Base-by-base conservation (phyloP, 2,113 vertebrate species). In the Chiloscyllium plagiosum region DNA sequence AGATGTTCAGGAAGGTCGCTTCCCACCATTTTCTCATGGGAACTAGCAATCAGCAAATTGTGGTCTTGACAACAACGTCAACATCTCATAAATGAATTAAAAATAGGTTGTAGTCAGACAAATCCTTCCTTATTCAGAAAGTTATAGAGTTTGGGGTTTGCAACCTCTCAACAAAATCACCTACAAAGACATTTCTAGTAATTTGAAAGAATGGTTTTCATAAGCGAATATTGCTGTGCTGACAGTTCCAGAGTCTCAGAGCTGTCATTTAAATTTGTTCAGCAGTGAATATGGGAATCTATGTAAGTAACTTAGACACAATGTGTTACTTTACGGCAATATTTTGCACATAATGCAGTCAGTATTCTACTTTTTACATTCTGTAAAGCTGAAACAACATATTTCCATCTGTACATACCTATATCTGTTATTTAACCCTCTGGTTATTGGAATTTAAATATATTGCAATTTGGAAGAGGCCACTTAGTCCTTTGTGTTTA, bases 81-180 rank as follows among this genome's bases (percentile, higher is more conserved):
- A 76, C 26, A n/a, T 33, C 29, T 29, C 26, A 33, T 33, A 10
- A n/a, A 76, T 76, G 72, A 76, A 76, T 29, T 17, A 83, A 33
- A 42, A 42, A 65, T 17, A 89, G 20, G 87, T 10, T 17, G 87
- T 61, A 90, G 22, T 2, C 90, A 94, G 65, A 20, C 33, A 94
- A 68, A 17, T 90, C 87, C 52, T 56, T 17, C 52, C 50, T 61
- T 90, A 94, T n/a, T 68, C 90, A 37, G 17, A 68, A 68, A 66
- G 37, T 94, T 13, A 94, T 66, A 68, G 19, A 65, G 33, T 94
- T 94, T 68, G 65, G 42, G 68, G n/a, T 65, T 94, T 65, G 90
- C 90, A 68, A 42, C n/a, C 7, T 68, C 90, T 94, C 65, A 94
- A 68, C 65, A 94, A 68, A 93, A 94, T 94, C 61, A 94, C 90